Percentiles rank a stretch among this genome's conserved stretches.
Conservation (phyloP, 2,113 vertebrate genomes). For the Polypterus bichir region DNA sequence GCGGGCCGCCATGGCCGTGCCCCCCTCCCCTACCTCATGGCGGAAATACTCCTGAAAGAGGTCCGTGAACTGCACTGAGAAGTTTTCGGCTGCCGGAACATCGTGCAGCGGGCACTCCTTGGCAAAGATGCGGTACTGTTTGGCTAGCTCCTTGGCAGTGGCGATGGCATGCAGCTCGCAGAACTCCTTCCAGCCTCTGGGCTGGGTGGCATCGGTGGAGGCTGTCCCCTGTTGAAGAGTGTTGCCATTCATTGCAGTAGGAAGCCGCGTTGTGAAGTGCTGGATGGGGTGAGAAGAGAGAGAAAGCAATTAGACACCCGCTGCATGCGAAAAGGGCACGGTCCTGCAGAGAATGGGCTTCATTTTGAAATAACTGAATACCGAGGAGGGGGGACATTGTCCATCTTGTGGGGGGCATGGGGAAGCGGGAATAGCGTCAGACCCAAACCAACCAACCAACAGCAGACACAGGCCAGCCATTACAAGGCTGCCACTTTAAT, state of each 20-base stretch:
- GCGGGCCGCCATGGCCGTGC: constrained; percentile 39
- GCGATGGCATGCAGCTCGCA: constrained; percentile 86
- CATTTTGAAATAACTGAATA: too few species aligned
- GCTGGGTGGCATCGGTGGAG: constrained; percentile 34
- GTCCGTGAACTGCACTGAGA: constrained; percentile 78
- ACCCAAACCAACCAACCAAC: not conserved
- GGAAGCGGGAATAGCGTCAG: not conserved
- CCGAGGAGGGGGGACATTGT: not conserved
- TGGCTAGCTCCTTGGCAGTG: constrained; percentile 75
- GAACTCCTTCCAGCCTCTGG: constrained; percentile 88
- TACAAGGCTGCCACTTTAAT: too few species aligned
- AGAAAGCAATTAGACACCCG: not conserved
- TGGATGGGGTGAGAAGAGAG: constrained; percentile 32
- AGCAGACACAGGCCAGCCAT: not conserved
- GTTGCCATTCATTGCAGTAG: constrained; percentile 92
- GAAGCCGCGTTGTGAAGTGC: constrained; percentile 57
- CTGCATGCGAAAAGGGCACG: not conserved
- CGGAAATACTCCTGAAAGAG: constrained; percentile 90
- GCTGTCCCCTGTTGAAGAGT: constrained; percentile 62
- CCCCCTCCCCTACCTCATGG: constrained; percentile 70
- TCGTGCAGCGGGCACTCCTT: constrained; percentile 68
- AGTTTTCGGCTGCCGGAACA: constrained; percentile 71
- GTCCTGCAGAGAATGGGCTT: too few species aligned
- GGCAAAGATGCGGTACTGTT: constrained; percentile 80
- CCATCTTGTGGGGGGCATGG: not conserved